Evolutionary conservation across 2,888 invertebrate species (phyloP).

Genomic region (Lissocephala sabroskyi): DNA sequence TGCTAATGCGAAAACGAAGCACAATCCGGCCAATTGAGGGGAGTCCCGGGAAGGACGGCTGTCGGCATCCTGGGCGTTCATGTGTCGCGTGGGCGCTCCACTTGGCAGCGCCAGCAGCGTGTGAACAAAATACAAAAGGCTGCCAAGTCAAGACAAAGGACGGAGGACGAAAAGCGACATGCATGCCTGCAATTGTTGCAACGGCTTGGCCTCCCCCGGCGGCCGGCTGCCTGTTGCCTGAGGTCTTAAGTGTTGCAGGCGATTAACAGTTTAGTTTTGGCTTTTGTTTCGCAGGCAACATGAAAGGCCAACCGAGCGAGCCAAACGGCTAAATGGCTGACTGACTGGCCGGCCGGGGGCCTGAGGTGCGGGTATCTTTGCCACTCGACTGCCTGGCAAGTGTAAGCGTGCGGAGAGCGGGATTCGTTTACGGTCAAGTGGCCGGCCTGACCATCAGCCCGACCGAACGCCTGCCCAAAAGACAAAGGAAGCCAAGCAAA

Average conservation of each 20-base stretch:
- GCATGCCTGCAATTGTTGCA: slow-evolving; percentile 29
- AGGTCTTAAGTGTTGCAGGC: slow-evolving; percentile 46
- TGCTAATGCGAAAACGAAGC: slow-evolving; percentile 1
- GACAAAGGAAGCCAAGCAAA: too few species aligned
- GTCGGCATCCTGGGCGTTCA: slow-evolving; percentile 11
- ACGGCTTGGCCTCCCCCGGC: slow-evolving; percentile 3
- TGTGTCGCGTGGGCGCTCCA: slow-evolving; percentile 21
- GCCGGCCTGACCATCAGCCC: too few species aligned
- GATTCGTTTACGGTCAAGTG: background rate
- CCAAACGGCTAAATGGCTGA: slow-evolving; percentile 20
- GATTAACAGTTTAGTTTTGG: slow-evolving; percentile 46
- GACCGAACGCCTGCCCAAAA: too few species aligned
- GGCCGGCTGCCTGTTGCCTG: background rate
- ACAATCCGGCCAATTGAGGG: background rate
- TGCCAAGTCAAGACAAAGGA: slow-evolving; percentile 1
- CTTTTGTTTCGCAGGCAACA: slow-evolving; percentile 43
- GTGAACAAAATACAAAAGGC: slow-evolving; percentile 35
- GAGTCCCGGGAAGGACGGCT: background rate
- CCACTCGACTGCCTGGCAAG: slow-evolving; percentile 2
- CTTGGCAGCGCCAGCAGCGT: slow-evolving; percentile 14
- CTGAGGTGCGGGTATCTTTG: too few species aligned
- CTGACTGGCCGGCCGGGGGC: slow-evolving; percentile 8
- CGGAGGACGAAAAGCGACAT: background rate
- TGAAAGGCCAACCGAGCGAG: slow-evolving; percentile 37
- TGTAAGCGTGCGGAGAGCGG: background rate